Evolutionary conservation across 2,797 vertebrate species (phyloP).

Genomic region (Pogoniulus pusillus): DNA sequence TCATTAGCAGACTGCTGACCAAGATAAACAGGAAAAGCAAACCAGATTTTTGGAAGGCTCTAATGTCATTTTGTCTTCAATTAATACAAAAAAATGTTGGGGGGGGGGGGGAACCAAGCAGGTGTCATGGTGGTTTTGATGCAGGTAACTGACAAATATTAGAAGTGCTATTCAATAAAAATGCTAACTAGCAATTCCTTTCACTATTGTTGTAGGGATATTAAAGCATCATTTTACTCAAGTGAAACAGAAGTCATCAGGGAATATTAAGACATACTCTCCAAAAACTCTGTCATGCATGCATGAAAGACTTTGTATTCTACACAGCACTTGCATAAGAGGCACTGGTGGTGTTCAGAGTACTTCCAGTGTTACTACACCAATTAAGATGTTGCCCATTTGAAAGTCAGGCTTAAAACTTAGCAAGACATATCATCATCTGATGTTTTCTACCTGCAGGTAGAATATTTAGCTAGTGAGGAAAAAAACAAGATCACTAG

Average conservation of each 20-base stretch:
- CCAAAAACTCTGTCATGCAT: not conserved
- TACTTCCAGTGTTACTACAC: not conserved
- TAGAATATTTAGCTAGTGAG: not conserved
- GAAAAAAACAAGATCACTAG: not conserved
- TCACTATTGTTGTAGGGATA: not conserved
- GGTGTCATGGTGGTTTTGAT: rapidly evolving
- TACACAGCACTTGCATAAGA: not conserved
- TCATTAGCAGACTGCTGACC: not conserved
- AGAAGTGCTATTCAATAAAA: not conserved
- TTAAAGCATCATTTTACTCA: not conserved
- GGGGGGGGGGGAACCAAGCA: no score
- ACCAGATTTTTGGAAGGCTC: not conserved
- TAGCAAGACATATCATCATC: rapidly evolving
- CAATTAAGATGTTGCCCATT: not conserved
- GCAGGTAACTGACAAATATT: not conserved
- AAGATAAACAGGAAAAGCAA: not conserved
- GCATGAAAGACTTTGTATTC: not conserved
- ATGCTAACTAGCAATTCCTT: not conserved
- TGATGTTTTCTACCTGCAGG: rapidly evolving
- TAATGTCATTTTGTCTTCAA: not conserved
- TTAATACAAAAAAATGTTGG: not conserved
- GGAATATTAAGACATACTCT: not conserved
- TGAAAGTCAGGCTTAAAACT: not conserved
- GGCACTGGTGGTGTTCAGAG: not conserved
- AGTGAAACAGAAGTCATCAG: not conserved